Evolutionary conservation across 2,113 vertebrate species (phyloP).

Genomic region (Progne subis): DNA sequence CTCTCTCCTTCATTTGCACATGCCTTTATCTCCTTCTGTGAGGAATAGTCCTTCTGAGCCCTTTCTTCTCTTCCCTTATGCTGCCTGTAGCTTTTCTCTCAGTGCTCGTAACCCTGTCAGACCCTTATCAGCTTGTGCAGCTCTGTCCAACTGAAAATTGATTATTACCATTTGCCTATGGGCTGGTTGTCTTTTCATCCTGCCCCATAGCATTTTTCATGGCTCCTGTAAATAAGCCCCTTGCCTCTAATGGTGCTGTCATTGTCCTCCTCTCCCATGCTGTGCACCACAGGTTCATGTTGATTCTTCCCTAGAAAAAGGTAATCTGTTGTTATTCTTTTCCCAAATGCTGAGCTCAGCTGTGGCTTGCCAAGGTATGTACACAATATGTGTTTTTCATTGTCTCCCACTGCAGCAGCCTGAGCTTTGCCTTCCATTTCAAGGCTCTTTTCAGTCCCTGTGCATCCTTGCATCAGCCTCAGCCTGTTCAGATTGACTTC

Average conservation of each 20-base stretch:
- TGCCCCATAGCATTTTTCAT: background rate
- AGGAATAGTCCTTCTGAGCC: background rate
- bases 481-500: background rate
- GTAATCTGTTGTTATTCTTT: background rate
- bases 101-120: background rate
- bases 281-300: background rate
- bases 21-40: background rate
- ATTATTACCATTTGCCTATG: background rate
- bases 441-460: background rate
- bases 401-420: background rate
- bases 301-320: background rate
- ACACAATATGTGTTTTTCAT: background rate
- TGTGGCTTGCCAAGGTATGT: background rate
- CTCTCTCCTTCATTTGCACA: background rate
- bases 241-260: background rate
- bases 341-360: background rate
- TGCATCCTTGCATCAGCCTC: background rate
- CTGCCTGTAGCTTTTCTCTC: conserved; percentile 6
- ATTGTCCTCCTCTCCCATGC: background rate
- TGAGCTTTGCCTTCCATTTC: background rate
- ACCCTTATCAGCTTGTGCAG: conserved; percentile 10
- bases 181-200: background rate
- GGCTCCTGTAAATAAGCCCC: background rate
- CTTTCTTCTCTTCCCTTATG: background rate
- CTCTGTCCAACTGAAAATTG: background rate